These are phyloP conservation scores for Drosophila pachea DNA, from an alignment of 1,140 invertebrate species.

Conservation along the genomic window DNA sequence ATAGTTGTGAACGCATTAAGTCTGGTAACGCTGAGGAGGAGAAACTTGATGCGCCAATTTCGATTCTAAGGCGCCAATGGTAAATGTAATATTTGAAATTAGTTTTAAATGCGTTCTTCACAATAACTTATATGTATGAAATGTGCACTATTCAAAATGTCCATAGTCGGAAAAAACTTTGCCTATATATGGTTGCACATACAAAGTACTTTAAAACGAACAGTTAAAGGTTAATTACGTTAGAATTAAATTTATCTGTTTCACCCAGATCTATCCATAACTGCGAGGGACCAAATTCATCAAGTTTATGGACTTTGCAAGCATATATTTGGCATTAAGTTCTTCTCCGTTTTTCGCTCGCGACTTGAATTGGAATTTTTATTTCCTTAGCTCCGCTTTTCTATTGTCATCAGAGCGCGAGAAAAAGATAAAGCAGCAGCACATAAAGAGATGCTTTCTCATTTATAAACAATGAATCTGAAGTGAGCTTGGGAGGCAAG, in stretches of 20 bases:
- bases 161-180: too few species aligned
- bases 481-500: conserved; percentile 32
- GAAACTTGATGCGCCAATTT: background rate
- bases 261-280: too few species aligned
- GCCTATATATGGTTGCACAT: too few species aligned
- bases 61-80: background rate
- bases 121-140: too few species aligned
- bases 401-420: conserved; percentile 8
- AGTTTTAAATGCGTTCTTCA: too few species aligned
- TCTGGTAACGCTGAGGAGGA: conserved; percentile 19
- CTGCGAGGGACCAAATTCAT: background rate
- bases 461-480: conserved; percentile 34
- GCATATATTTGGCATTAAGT: background rate
- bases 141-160: too few species aligned
- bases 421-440: conserved; percentile 6
- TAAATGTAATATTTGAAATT: background rate
- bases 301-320: background rate
- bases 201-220: too few species aligned
- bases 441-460: conserved; percentile 22
- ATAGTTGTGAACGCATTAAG: conserved; percentile 8
- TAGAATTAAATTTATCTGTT: too few species aligned
- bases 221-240: too few species aligned
- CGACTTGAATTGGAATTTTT: conserved; percentile 22
- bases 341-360: background rate
- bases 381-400: conserved; percentile 4